phyloP scores from a whole-genome alignment of 2,113 vertebrate species.

The Campylomormyrus numenius region DNA sequence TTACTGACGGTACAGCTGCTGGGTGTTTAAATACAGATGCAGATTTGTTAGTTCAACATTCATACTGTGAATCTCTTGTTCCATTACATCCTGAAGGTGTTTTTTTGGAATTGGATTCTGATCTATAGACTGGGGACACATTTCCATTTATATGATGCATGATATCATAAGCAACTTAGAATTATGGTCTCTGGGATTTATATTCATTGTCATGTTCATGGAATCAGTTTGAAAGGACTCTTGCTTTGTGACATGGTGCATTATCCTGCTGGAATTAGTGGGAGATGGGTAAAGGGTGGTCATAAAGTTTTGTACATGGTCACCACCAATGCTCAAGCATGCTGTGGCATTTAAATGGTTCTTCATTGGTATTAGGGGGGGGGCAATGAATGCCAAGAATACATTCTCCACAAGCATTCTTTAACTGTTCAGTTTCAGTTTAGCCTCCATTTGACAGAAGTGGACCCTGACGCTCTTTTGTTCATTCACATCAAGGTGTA shows the following conservation, averaged over 20 bases:
- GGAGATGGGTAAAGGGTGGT: background rate
- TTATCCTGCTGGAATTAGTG: background rate
- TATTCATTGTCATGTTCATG: background rate
- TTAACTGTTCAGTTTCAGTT: background rate
- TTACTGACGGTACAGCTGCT: conserved; percentile 61
- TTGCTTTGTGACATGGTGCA: too few species aligned
- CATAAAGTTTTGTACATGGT: background rate
- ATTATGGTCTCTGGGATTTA: too few species aligned
- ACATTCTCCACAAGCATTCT: background rate
- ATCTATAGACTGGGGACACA: background rate
- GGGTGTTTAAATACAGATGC: background rate
- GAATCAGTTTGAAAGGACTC: background rate
- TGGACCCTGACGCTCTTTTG: background rate
- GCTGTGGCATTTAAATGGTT: background rate
- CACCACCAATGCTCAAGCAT: background rate
- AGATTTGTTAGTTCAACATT: background rate
- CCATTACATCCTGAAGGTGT: background rate
- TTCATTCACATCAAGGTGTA: background rate
- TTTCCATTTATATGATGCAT: background rate
- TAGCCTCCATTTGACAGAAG: background rate
- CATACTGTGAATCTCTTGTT: background rate
- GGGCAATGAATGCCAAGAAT: background rate
- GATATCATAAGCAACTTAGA: background rate
- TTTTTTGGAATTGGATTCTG: background rate
- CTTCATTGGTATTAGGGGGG: background rate